A percentile compares a stretch with the other conserved stretches of the same genome.
Evolutionary conservation across 2,888 invertebrate species (phyloP).

Genomic region (Xestoiulus laeticollis): DNA sequence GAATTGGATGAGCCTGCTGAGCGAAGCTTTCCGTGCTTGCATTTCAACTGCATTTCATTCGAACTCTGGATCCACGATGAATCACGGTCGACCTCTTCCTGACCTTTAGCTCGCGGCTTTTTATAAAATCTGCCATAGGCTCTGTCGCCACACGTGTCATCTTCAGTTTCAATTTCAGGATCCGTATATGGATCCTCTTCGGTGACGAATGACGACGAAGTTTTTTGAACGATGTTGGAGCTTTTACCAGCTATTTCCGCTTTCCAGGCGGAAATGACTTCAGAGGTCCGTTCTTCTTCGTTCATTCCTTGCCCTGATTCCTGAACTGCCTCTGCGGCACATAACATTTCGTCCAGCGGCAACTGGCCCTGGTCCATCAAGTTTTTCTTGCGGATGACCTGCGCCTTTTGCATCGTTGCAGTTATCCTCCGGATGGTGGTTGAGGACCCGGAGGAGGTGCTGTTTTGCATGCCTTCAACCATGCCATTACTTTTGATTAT

Average conservation of each 20-base stretch:
- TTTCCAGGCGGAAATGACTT: background rate
- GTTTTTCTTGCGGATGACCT: background rate
- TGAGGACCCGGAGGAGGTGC: background rate
- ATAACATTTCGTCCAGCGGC: background rate
- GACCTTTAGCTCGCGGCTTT: background rate
- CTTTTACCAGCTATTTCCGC: background rate
- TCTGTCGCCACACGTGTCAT: background rate
- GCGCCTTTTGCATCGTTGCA: background rate
- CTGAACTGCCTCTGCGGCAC: background rate
- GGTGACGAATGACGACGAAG: background rate
- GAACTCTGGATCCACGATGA: background rate
- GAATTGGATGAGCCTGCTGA: no score
- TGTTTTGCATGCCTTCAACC: background rate
- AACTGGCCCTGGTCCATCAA: background rate
- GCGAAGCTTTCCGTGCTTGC: background rate
- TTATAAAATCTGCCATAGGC: background rate
- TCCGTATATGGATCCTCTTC: background rate
- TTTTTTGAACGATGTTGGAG: background rate
- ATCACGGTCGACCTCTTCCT: background rate
- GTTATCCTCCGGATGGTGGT: background rate
- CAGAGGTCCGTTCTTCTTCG: background rate
- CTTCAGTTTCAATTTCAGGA: background rate
- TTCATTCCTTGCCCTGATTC: background rate
- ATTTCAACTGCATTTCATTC: background rate
- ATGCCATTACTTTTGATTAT: background rate